phyloP scores from a whole-genome alignment of 35 echinoderm and acorn worm genomes.

The Anneissia japonica region DNA sequence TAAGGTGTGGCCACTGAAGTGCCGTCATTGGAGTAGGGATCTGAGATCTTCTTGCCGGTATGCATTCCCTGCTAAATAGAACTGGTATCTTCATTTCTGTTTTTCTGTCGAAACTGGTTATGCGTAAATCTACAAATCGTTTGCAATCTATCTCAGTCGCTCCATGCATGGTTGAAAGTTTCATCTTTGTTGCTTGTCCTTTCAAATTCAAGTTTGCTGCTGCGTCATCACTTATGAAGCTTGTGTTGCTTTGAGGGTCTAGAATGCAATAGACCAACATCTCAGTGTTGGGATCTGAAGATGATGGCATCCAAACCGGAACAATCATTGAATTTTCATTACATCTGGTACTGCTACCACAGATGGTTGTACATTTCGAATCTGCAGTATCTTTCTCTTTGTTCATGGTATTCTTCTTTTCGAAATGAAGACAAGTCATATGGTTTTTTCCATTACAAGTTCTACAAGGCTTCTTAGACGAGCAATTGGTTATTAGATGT shows the following conservation, averaged over 20 bases:
- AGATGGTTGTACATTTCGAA: neutral
- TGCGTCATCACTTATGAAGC: neutral
- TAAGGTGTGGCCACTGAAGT: neutral
- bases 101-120: neutral
- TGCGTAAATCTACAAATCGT: neutral
- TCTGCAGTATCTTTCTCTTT: neutral
- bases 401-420: neutral
- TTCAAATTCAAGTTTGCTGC: neutral
- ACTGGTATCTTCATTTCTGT: neutral
- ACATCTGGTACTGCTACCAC: neutral
- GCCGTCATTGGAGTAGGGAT: neutral
- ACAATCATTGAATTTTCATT: constrained; percentile 3
- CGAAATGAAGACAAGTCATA: neutral
- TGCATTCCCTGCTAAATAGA: neutral
- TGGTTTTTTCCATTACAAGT: neutral
- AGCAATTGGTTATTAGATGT: neutral
- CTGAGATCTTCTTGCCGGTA: neutral
- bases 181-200: neutral
- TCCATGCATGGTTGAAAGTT: neutral
- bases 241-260: constrained; percentile 1
- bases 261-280: constrained; percentile 2
- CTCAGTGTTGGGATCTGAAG: neutral
- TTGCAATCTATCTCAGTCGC: neutral
- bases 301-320: neutral
- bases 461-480: neutral